Percentiles rank a stretch among this genome's conserved stretches.
These are phyloP conservation scores for Bombycilla garrulus DNA, from an alignment of 2,113 vertebrate species.

Conservation along the genomic window DNA sequence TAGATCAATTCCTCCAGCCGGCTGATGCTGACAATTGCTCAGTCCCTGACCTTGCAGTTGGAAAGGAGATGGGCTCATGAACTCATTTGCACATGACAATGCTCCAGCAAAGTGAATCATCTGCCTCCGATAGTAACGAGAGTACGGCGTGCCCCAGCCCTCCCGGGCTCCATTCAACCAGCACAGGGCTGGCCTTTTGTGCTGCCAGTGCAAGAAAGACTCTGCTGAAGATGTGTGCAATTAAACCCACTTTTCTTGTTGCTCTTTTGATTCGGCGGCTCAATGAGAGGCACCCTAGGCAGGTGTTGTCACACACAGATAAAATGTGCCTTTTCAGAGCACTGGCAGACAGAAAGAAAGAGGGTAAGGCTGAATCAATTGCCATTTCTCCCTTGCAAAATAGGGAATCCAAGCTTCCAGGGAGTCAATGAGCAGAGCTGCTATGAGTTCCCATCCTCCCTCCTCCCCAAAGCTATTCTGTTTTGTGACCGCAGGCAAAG, in stretches of 20 bases:
- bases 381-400: slow-evolving; percentile 64
- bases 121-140: slow-evolving; percentile 75
- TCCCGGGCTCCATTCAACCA: slow-evolving; percentile 67
- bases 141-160: slow-evolving; percentile 60
- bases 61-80: slow-evolving; percentile 76
- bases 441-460: slow-evolving; percentile 15
- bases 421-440: background rate
- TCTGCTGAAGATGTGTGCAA: slow-evolving; percentile 73
- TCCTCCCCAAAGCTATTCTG: slow-evolving; percentile 19
- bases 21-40: slow-evolving; percentile 72
- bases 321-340: slow-evolving; percentile 66
- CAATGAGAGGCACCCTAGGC: slow-evolving; percentile 69
- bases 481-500: slow-evolving; percentile 25
- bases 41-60: slow-evolving; percentile 71
- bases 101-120: slow-evolving; percentile 76
- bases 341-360: slow-evolving; percentile 33
- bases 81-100: slow-evolving; percentile 79
- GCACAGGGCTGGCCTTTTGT: slow-evolving; percentile 72
- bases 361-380: slow-evolving; percentile 58
- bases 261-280: slow-evolving; percentile 77
- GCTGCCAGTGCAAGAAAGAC: slow-evolving; percentile 72
- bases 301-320: slow-evolving; percentile 77
- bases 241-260: slow-evolving; percentile 81
- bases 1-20: slow-evolving; percentile 64
- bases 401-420: slow-evolving; percentile 21